Percentiles rank a stretch among this genome's conserved stretches.
Evolutionary conservation across 2,113 vertebrate species (phyloP).

Genomic region (Rhinolophus ferrumequinum): DNA sequence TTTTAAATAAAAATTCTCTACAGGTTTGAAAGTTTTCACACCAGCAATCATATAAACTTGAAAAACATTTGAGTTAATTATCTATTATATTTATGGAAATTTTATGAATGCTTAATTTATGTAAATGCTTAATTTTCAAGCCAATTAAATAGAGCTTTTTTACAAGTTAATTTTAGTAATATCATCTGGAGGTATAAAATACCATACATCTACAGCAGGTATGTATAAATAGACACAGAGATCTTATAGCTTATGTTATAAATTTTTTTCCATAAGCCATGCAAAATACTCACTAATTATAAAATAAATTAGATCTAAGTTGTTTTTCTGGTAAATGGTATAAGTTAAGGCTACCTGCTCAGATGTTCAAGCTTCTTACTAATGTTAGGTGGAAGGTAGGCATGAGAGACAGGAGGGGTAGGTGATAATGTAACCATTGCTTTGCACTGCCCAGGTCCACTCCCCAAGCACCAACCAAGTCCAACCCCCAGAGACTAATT

Average conservation of each 20-base stretch:
- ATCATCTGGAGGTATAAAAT: background rate
- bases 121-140: background rate
- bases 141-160: background rate
- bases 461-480: too few relatives aligned
- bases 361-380: background rate
- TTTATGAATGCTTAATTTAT: background rate
- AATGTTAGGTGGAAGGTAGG: too few relatives aligned
- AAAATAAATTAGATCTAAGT: background rate
- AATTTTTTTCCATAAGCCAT: background rate
- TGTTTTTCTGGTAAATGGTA: background rate
- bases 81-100: background rate
- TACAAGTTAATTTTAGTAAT: background rate
- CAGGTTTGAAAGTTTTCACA: too few relatives aligned
- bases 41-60: too few relatives aligned
- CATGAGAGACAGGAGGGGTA: too few relatives aligned
- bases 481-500: too few relatives aligned
- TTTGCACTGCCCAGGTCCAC: too few relatives aligned
- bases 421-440: too few relatives aligned
- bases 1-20: too few relatives aligned
- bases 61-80: background rate
- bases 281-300: background rate
- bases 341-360: background rate
- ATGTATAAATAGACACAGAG: background rate
- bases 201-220: background rate
- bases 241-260: background rate